Base-by-base conservation (phyloP, 2,888 invertebrate genomes). In the Elgonia sp. region DNA sequence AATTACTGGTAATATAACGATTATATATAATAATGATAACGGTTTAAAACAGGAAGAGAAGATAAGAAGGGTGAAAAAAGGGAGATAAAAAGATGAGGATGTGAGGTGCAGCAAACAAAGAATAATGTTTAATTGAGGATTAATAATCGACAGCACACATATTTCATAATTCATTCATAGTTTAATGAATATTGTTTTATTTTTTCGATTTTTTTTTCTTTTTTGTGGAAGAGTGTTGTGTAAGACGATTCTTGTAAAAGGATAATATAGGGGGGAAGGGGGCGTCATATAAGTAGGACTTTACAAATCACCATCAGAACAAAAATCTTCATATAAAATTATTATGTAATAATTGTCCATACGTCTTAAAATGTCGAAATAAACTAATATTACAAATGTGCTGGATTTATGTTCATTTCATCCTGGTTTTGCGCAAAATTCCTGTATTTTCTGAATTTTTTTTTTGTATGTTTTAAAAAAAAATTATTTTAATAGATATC, bases 331-430 rank as follows among this genome's bases (percentile, higher is more conserved):
- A 94, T 94, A 93, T 94, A 92, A 93, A 93, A 94, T 93, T 94
- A 94, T 94, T 94, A 94, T 94, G 93, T 94, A 93, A 94, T 94
- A 94, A 94, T 94, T 94, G 94, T 94, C 94, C 94, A 94, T 93
- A 94, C 93, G 92, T 93, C 93, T 93, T 94, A 93, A 93, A 94
- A 93, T 94, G 93, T 94, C 94, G 92, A 92, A 93, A 94, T 94
- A 94, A 94, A 94, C 91, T 93, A 93, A 93, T 93, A 93, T 92
- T 92, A 90, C 92, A 93, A 77, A 82, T n/a, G 1, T 29, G 29
- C 29, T n/a, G 53, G n/a, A 7, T 53, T 53, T n/a, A n/a, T n/a
- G 53, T 53, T 53, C 53, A 53, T 14, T 53, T n/a, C 3, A 14
- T n/a, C 53, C n/a, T 53, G 5, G 29, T 29, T 5, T 5, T 29